Conservation (phyloP, 2,113 vertebrate genomes). For the Nipponia nippon region DNA sequence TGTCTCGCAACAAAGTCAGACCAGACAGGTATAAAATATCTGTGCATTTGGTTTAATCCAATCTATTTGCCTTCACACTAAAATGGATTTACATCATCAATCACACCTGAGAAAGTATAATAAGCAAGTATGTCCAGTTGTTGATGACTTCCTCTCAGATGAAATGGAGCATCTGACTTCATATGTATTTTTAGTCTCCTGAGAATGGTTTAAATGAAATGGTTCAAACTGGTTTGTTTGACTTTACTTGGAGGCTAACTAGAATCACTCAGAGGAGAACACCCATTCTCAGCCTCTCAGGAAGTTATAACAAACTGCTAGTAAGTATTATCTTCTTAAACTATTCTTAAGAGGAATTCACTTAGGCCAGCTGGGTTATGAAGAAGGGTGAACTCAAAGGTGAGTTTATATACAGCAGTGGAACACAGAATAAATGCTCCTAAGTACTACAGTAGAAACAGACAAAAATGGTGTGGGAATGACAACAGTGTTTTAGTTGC, state of each 20-base stretch:
- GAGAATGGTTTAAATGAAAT: background rate
- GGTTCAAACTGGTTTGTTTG: background rate
- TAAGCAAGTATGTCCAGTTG: background rate
- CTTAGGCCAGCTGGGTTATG: background rate
- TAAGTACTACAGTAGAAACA: background rate
- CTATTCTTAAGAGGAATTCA: background rate
- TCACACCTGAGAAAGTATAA: background rate
- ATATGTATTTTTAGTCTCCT: background rate
- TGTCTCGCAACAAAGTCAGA: background rate
- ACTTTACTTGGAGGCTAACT: background rate
- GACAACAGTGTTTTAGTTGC: background rate
- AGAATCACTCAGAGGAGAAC: background rate
- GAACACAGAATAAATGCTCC: background rate
- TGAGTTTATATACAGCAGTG: background rate
- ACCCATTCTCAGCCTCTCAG: background rate
- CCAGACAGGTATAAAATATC: background rate
- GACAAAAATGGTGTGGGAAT: background rate
- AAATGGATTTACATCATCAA: background rate
- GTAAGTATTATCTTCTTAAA: background rate
- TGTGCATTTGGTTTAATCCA: background rate
- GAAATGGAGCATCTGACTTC: background rate
- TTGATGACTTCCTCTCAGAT: background rate
- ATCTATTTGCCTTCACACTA: accelerated
- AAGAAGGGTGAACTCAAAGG: background rate
- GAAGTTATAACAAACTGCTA: background rate